These are phyloP conservation scores for Perizoma flavofasciatum DNA, from an alignment of 2,888 invertebrate genomes.

Conservation along the genomic window DNA sequence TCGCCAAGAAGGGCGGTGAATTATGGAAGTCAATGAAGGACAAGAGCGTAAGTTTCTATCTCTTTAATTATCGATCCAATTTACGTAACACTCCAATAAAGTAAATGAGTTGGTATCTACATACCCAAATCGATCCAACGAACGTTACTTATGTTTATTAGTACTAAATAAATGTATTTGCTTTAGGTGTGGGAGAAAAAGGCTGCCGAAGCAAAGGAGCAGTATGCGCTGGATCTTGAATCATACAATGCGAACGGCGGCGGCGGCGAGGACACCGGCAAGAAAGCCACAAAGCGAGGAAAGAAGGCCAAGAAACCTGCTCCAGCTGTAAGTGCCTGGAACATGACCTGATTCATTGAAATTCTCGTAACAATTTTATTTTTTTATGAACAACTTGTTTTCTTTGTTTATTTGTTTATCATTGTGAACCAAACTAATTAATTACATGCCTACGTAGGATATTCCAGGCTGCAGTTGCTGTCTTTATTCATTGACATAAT, in stretches of 20 bases:
- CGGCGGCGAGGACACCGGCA: slow-evolving; percentile 80
- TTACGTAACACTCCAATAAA: background rate
- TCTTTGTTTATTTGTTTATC: too few relatives aligned
- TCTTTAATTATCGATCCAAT: background rate
- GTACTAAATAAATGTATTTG: slow-evolving; percentile 28
- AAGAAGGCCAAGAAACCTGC: slow-evolving; percentile 80
- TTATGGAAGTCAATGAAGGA: slow-evolving; percentile 96
- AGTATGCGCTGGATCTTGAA: slow-evolving; percentile 94
- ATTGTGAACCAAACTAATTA: too few relatives aligned
- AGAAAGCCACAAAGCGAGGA: slow-evolving; percentile 84
- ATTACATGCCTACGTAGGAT: too few relatives aligned
- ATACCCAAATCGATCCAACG: too few relatives aligned
- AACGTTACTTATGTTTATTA: background rate
- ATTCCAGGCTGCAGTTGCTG: too few relatives aligned
- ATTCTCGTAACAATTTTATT: too few relatives aligned
- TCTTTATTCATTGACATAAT: too few relatives aligned
- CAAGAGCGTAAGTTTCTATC: slow-evolving; percentile 87
- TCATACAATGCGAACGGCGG: slow-evolving; percentile 94
- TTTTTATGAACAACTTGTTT: too few relatives aligned
- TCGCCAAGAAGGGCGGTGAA: slow-evolving; percentile 97
- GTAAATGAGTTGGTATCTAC: too few relatives aligned
- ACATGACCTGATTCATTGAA: too few relatives aligned
- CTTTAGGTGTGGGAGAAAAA: slow-evolving; percentile 95
- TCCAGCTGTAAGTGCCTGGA: slow-evolving; percentile 64
- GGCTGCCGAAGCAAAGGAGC: slow-evolving; percentile 94